phyloP scores from a whole-genome alignment of 2,113 vertebrate genomes.

The Syngnathus typhle region DNA sequence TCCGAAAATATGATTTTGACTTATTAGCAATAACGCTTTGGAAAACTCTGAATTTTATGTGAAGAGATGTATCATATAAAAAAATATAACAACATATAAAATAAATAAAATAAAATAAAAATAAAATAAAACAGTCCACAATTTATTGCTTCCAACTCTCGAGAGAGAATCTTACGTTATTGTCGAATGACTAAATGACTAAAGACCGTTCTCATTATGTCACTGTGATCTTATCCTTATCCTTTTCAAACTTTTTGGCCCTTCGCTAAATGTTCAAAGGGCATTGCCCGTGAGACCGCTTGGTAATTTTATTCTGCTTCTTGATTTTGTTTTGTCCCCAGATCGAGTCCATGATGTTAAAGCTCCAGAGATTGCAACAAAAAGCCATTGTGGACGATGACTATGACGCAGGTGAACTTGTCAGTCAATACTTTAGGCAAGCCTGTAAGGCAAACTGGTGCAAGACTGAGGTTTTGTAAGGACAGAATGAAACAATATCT shows the following conservation, averaged over 20 bases:
- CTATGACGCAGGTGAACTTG: slow-evolving; percentile 78
- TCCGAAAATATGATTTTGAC: no score
- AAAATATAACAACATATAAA: no score
- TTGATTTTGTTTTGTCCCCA: slow-evolving; percentile 39
- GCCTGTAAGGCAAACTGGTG: neutral
- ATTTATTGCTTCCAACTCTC: neutral
- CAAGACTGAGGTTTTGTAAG: neutral
- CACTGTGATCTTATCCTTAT: slow-evolving; percentile 18
- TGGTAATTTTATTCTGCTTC: slow-evolving; percentile 14
- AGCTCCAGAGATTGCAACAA: slow-evolving; percentile 80
- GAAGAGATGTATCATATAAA: no score
- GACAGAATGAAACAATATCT: neutral
- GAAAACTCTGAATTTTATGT: no score
- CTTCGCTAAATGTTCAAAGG: slow-evolving; percentile 7
- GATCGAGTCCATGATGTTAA: slow-evolving; percentile 80
- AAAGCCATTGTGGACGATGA: slow-evolving; percentile 83
- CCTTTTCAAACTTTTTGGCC: neutral
- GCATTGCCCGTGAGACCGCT: slow-evolving; percentile 21
- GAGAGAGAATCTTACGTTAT: neutral
- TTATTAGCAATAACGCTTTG: no score
- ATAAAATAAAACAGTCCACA: neutral
- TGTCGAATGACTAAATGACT: neutral
- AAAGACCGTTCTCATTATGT: neutral
- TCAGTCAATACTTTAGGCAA: neutral
- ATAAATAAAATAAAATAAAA: no score